phyloP scores from a whole-genome alignment of 2,113 vertebrate genomes.

The Rhinichthys klamathensis region DNA sequence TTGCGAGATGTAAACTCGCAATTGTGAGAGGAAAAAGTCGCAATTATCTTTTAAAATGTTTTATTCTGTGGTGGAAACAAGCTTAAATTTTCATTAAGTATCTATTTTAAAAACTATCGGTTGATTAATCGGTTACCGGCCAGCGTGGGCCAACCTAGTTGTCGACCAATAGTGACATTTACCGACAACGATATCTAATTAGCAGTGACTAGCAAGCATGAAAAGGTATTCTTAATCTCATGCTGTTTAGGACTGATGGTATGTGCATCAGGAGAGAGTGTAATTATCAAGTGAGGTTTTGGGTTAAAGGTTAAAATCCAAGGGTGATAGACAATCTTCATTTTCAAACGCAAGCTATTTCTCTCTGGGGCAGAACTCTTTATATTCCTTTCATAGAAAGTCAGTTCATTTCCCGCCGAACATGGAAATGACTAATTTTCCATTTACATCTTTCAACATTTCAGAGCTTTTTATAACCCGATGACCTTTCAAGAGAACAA shows the following conservation, averaged over 20 bases:
- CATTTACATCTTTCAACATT: slow-evolving; percentile 17
- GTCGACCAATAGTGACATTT: too few species aligned
- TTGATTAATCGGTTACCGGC: too few species aligned
- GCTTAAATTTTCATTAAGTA: too few species aligned
- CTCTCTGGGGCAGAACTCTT: neutral
- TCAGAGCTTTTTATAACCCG: slow-evolving; percentile 39
- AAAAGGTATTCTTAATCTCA: neutral
- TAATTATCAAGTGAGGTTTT: neutral
- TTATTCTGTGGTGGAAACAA: too few species aligned
- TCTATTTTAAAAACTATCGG: too few species aligned
- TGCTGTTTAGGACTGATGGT: neutral
- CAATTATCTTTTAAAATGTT: too few species aligned
- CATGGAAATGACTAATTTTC: slow-evolving; percentile 16
- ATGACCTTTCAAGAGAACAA: slow-evolving; percentile 44
- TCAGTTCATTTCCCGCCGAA: neutral
- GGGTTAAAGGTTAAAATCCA: neutral
- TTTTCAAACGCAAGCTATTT: slow-evolving; percentile 1
- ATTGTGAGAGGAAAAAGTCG: too few species aligned
- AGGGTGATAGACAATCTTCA: slow-evolving; percentile 6
- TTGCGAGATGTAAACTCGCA: too few species aligned
- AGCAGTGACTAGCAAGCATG: neutral
- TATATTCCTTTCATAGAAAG: neutral
- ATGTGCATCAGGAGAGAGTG: neutral
- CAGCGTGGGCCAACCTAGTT: too few species aligned
- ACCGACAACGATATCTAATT: too few species aligned